Evolutionary conservation across 2,113 vertebrate species (phyloP), one percentile per base, ranked within the genome.

Genomic region (Cyphomyrus plagiostoma): DNA sequence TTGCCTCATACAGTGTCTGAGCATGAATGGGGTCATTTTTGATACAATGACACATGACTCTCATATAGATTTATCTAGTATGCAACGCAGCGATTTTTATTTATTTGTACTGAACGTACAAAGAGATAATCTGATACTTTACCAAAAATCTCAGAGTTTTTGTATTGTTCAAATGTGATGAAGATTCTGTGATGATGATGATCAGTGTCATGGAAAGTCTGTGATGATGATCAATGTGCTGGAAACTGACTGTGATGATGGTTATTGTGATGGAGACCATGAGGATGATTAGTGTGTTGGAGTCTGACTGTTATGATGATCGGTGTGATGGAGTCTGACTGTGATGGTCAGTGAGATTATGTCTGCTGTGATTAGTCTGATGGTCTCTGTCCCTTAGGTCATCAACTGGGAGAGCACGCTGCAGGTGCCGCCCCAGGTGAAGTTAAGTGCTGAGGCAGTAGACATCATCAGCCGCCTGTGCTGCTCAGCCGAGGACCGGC

Each of bases 331-430:
- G 45, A 45, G 66, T 35, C 10, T 74, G 66, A n/a, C 58, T 23
- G 58, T n/a, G 58, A 62, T n/a, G 58, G 26, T 13, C 23, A 70
- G 8, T 70, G 62, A n/a, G 21, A 21, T 50, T 26, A 10, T 66
- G n/a, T 70, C 10, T 70, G 26, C n/a, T 8, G 8, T 66, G 87
- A 62, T 45, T 45, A 4, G 11, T 85, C n/a, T 70, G 77, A 26
- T 85, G 77, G 1, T 89, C 45, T 45, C 35, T 88, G n/a, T 8
- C 91, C 56, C 87, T 7, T 92, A 99, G 98, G 98, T 99, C 89
- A 98, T 99, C 89, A 99, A 99, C 92, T 99, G 98, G 98, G 98
- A 99, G 93, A 99, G 94, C 94, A 99, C 98, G 0, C 96, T 99
- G 89, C 98, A 99, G 95, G 98, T 99, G 91, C 98, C 98, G 0